Conservation (phyloP, 37 sponge, comb jelly and placozoan genomes). For the Ianthella basta region DNA sequence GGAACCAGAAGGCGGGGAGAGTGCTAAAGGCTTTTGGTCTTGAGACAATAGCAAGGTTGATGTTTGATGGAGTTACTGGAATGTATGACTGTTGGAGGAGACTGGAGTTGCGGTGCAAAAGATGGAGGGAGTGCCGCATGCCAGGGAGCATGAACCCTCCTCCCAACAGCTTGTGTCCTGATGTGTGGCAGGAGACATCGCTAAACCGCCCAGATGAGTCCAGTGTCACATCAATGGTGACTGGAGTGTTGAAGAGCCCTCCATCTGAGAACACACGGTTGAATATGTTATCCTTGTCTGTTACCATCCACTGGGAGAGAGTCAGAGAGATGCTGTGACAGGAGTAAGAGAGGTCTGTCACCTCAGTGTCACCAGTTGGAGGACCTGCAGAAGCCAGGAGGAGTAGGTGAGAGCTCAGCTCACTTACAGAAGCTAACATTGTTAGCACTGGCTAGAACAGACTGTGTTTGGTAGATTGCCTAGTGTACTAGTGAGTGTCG, state of each 20-base stretch:
- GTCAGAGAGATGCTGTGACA: background rate
- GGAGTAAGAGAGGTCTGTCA: background rate
- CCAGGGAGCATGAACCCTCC: background rate
- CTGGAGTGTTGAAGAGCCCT: conserved; percentile 9
- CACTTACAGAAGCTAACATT: too few species aligned
- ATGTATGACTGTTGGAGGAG: background rate
- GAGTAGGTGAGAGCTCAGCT: background rate
- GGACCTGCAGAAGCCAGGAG: background rate
- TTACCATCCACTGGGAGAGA: conserved; percentile 11
- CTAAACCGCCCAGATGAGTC: background rate
- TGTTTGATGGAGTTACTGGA: too few species aligned
- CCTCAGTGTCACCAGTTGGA: background rate
- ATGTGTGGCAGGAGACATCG: background rate
- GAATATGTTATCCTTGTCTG: conserved; percentile 22
- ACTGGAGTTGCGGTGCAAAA: background rate
- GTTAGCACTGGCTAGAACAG: too few species aligned
- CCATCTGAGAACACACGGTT: conserved; percentile 10
- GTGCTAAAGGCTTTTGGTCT: background rate
- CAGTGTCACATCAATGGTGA: background rate
- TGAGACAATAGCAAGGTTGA: conserved; percentile 8
- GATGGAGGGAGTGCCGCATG: background rate
- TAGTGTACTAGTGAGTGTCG: background rate
- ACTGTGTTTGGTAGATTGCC: too few species aligned
- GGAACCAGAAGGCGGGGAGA: background rate
- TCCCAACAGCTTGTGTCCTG: background rate